Evolutionary conservation across 2,797 vertebrate species (phyloP).

Genomic region (Crypturellus tataupa): DNA sequence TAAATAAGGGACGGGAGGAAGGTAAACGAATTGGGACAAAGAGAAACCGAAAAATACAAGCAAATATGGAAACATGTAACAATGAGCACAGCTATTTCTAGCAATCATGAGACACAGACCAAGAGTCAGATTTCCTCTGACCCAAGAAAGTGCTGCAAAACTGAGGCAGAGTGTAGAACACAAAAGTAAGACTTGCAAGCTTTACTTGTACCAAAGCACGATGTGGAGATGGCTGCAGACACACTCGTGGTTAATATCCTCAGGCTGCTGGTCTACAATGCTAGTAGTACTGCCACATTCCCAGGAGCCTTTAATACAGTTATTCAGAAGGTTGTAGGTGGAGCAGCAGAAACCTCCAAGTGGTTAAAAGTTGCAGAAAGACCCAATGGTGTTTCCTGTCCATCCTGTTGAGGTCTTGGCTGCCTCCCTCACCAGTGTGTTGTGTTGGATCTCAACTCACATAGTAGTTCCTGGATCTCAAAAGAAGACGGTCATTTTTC

Average conservation of each 20-base stretch:
- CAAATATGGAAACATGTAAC: slow-evolving; percentile 3
- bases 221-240: not conserved
- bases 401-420: not conserved
- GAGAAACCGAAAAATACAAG: slow-evolving; percentile 6
- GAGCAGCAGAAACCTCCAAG: not conserved
- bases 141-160: not conserved
- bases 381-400: not conserved
- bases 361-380: not conserved
- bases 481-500: not conserved
- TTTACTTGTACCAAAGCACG: not conserved
- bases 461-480: not conserved
- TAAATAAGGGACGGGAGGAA: slow-evolving; percentile 26
- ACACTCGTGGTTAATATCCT: not conserved
- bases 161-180: not conserved
- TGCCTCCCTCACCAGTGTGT: not conserved
- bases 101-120: not conserved
- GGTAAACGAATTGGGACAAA: slow-evolving; percentile 18
- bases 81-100: not conserved
- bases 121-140: not conserved
- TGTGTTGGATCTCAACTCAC: not conserved
- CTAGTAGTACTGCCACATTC: not conserved
- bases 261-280: not conserved
- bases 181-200: not conserved
- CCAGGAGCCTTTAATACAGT: not conserved
- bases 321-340: not conserved